phyloP scores from a whole-genome alignment of 2,797 vertebrate genomes.

The Phrynocephalus vlangalii region DNA sequence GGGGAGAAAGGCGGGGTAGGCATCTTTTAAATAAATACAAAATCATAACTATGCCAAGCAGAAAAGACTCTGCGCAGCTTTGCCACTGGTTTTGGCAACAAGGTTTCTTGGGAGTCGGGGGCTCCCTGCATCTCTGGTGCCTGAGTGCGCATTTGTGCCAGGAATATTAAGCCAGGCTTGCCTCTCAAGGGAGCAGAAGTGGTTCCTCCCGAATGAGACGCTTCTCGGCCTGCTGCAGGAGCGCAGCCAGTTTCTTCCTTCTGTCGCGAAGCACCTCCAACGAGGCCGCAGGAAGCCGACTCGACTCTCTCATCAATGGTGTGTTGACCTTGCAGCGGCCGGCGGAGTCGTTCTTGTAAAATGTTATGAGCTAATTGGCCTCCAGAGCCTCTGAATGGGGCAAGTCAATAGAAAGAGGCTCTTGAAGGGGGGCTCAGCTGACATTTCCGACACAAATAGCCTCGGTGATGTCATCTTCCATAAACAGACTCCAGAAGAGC shows the following conservation, averaged over 20 bases:
- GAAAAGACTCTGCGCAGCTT: no score
- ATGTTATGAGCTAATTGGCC: background rate
- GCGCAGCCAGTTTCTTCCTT: no score
- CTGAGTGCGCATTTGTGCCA: no score
- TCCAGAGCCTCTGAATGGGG: background rate
- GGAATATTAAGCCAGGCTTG: background rate
- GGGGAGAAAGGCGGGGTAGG: no score
- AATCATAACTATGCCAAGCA: no score
- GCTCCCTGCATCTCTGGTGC: no score
- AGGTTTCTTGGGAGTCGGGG: background rate
- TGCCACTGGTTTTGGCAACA: background rate
- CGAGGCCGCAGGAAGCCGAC: background rate
- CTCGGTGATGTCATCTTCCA: background rate
- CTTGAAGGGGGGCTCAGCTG: background rate
- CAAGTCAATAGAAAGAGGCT: background rate
- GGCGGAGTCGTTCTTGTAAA: background rate
- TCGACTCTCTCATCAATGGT: background rate
- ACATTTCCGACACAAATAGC: background rate
- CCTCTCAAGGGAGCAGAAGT: background rate
- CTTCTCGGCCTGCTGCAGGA: no score
- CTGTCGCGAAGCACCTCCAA: background rate
- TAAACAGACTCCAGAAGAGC: background rate
- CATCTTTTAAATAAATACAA: no score
- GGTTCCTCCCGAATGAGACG: background rate
- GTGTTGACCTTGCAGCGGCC: background rate